A percentile compares a stretch with the other conserved stretches of the same genome.
phyloP scores from a whole-genome alignment of 2,797 vertebrate species.

The Enteromius thamalakanensis region DNA sequence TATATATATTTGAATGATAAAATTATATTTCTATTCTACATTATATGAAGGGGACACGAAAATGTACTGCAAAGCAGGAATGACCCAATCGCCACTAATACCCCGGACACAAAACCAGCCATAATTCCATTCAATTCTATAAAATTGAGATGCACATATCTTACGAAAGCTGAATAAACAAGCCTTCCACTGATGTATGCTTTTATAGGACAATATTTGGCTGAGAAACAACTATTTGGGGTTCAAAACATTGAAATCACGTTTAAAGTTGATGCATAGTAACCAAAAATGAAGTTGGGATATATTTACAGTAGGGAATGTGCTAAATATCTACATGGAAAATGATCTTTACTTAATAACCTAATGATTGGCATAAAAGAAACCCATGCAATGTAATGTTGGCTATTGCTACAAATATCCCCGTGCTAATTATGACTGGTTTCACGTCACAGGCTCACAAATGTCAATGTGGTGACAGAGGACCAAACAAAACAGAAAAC shows the following conservation, averaged over 20 bases:
- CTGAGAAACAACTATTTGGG: background rate
- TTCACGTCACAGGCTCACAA: background rate
- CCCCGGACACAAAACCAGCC: background rate
- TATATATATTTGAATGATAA: background rate
- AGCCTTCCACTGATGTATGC: background rate
- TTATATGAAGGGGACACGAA: background rate
- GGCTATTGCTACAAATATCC: background rate
- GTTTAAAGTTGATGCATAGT: background rate
- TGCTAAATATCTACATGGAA: background rate
- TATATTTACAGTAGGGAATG: background rate
- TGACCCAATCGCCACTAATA: background rate
- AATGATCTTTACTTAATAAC: background rate
- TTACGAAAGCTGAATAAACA: too few relatives aligned
- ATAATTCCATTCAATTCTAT: background rate
- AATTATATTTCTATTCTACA: background rate
- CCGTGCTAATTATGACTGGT: too few relatives aligned
- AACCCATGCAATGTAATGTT: background rate
- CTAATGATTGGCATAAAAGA: background rate
- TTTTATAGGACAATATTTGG: background rate
- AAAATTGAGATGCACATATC: background rate
- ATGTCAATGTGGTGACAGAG: constrained; percentile 1
- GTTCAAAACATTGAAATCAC: background rate
- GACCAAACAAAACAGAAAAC: constrained; percentile 5
- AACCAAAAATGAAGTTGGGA: background rate
- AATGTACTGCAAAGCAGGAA: background rate